Evolutionary conservation across 2,797 vertebrate species (phyloP), one percentile per base, ranked within the genome.

Genomic region (Epinephelus awoara): DNA sequence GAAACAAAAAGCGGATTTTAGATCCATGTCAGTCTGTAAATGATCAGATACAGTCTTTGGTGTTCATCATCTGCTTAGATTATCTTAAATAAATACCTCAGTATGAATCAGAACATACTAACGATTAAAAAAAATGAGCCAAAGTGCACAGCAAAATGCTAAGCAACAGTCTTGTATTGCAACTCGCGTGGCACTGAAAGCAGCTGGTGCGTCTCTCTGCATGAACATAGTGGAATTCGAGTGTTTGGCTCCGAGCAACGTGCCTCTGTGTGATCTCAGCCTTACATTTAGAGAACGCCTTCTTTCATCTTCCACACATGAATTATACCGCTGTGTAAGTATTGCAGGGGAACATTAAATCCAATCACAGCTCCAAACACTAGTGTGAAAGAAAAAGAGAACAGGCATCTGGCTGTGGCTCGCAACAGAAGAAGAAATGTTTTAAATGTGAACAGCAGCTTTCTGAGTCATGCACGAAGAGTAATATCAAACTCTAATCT

Each of bases 291-390:
- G 51, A 66, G 47, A 71, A 56, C 40, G 6, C 57, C 38, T 47
- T 29, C 56, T 44, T 81, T 80, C 52, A 82, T 87, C 65, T 79
- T 56, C 23, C 52, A 21, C 67, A 73, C 59, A 67, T 52, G 14
- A 61, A 42, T 61, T 70, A 63, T 66, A 65, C 62, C 17, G 6
- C 74, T 74, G 57, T 54, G 73, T 67, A 63, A 55, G 69, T 72
- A 72, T 64, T 64, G 42, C 57, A 52, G 50, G 12, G 15, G 23
- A 72, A 82, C 11, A 63, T 62, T 58, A 44, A 73, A 68, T 68
- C 17, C 74, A 57, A 67, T 82, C 62, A 65, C 67, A 42, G 21
- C 55, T 75, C 56, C 61, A 44, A 81, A 74, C 49, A 67, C 68
- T 47, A 47, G 2, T 55, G 42, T 66, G 38, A 69, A 62, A 66